A percentile compares a stretch with the other conserved stretches of the same genome.
Conservation (phyloP, 2,888 invertebrate genomes). For the Heteromurus nitidus region DNA sequence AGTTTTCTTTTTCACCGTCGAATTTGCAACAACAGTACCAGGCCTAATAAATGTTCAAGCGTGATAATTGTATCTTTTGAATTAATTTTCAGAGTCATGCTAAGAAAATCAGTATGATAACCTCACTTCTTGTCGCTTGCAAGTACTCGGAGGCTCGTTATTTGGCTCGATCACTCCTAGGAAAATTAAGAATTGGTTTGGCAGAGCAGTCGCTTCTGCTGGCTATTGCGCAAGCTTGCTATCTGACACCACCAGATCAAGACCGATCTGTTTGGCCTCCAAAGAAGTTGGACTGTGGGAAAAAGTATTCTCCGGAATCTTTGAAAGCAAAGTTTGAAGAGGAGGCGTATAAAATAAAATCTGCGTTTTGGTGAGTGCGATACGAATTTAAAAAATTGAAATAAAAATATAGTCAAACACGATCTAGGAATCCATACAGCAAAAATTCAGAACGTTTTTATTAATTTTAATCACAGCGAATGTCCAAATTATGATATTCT, state of each 20-base stretch:
- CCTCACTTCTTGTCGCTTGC: conserved; percentile 94
- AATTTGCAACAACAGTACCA: no score
- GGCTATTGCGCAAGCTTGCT: conserved; percentile 90
- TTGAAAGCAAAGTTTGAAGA: conserved; percentile 87
- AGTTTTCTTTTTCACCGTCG: conserved; percentile 74
- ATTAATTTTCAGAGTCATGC: conserved; percentile 64
- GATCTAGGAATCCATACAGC: no score
- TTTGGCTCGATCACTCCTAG: conserved; percentile 91
- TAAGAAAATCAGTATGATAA: conserved; percentile 93
- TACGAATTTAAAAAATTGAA: neutral
- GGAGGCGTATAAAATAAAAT: conserved; percentile 87
- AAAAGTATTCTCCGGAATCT: conserved; percentile 80
- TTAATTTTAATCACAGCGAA: conserved; percentile 81
- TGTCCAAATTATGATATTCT: conserved; percentile 95
- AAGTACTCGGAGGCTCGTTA: conserved; percentile 90
- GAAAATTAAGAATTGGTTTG: conserved; percentile 95
- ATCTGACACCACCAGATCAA: conserved; percentile 86
- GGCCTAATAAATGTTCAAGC: no score
- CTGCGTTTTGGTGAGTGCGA: conserved; percentile 89
- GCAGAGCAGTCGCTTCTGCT: conserved; percentile 96
- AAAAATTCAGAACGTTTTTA: conserved; percentile 3
- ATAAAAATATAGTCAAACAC: neutral
- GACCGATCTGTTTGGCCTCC: conserved; percentile 78
- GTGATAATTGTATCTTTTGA: no score
- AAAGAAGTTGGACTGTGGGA: conserved; percentile 80